Evolutionary conservation across 2,888 invertebrate species (phyloP).

Genomic region (Agrochola lychnidis): DNA sequence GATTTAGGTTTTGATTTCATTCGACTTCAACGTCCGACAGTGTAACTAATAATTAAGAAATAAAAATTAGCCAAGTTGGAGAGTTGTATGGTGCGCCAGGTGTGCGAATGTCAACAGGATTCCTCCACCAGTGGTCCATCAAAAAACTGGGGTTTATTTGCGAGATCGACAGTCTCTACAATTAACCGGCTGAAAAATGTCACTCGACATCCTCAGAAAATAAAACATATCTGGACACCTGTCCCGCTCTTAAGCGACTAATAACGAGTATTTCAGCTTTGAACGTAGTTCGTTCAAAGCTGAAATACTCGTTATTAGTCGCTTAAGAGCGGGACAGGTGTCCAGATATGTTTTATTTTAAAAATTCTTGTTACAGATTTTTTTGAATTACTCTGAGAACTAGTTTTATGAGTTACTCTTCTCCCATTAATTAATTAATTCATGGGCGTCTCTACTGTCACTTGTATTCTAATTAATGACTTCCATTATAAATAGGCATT

Average conservation of each 20-base stretch:
- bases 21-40: conserved; percentile 5
- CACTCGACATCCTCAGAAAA: conserved; percentile 83
- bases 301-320: conserved; percentile 72
- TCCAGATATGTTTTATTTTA: conserved; percentile 77
- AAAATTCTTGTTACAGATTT: conserved; percentile 66
- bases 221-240: conserved; percentile 81
- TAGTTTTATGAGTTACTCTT: conserved; percentile 55
- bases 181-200: conserved; percentile 88
- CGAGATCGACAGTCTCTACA: conserved; percentile 75
- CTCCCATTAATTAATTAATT: conserved; percentile 49
- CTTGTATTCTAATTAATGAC: conserved; percentile 50
- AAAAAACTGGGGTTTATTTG: conserved; percentile 84
- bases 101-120: conserved; percentile 80
- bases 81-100: conserved; percentile 74
- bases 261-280: conserved; percentile 70
- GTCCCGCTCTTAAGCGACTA: conserved; percentile 73
- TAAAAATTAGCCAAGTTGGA: conserved; percentile 67
- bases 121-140: conserved; percentile 75
- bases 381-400: conserved; percentile 60
- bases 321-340: conserved; percentile 79
- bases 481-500: conserved; percentile 11
- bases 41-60: conserved; percentile 42
- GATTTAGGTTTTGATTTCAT: conserved; percentile 31
- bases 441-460: conserved; percentile 43
- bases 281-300: conserved; percentile 51